phyloP scores from a whole-genome alignment of 2,797 vertebrate genomes.

The Setipinna tenuifilis region DNA sequence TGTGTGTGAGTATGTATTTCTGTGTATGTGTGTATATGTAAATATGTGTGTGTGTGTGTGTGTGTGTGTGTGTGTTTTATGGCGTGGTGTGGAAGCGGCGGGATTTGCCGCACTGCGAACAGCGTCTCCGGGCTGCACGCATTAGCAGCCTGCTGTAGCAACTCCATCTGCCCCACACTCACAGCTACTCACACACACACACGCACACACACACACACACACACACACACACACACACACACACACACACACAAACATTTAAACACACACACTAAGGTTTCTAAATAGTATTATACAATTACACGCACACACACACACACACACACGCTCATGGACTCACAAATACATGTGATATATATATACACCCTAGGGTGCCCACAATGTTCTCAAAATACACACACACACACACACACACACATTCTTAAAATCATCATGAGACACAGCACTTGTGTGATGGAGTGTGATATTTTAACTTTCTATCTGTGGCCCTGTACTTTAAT shows the following conservation, averaged over 20 bases:
- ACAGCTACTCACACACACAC: slow-evolving; percentile 40
- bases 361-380: background rate
- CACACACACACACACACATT: background rate
- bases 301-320: background rate
- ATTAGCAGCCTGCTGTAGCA: slow-evolving; percentile 80
- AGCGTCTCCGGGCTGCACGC: slow-evolving; percentile 74
- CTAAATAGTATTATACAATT: too few species aligned
- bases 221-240: background rate
- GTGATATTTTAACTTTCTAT: too few species aligned
- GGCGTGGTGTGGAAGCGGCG: slow-evolving; percentile 53
- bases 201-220: background rate
- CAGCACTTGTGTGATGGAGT: too few species aligned
- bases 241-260: background rate
- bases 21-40: slow-evolving; percentile 40
- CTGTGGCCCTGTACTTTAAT: background rate
- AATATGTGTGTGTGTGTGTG: slow-evolving; percentile 49
- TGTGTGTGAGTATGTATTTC: too few species aligned
- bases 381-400: background rate
- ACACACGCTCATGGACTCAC: background rate
- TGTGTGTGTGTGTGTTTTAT: slow-evolving; percentile 53
- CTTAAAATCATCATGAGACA: too few species aligned
- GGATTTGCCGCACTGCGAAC: slow-evolving; percentile 70
- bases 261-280: background rate
- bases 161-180: slow-evolving; percentile 81
- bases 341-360: background rate